These are phyloP conservation scores for Acanthacorydalis orientalis DNA, from an alignment of 2,888 invertebrate genomes.

Conservation along the genomic window DNA sequence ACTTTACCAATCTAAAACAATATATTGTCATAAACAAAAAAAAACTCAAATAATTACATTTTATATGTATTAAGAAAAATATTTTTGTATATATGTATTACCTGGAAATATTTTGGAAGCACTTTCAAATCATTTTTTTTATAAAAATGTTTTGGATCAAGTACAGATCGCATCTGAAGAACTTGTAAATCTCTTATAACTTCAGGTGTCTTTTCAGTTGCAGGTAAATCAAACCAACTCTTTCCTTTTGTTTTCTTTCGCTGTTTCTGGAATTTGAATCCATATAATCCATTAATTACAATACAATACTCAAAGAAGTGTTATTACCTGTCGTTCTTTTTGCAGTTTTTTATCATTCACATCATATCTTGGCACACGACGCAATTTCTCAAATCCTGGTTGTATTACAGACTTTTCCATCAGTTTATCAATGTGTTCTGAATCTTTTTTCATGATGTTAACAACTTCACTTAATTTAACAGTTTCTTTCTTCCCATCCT, in stretches of 20 bases:
- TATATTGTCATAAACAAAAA: no score
- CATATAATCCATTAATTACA: slow-evolving; percentile 1
- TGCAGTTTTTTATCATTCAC: slow-evolving; percentile 38
- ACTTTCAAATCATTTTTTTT: slow-evolving; percentile 78
- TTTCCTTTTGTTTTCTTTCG: slow-evolving; percentile 67
- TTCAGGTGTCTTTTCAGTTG: slow-evolving; percentile 80
- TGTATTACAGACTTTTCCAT: slow-evolving; percentile 41
- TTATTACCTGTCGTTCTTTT: slow-evolving; percentile 33
- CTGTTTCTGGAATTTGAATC: slow-evolving; percentile 37
- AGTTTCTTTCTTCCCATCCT: slow-evolving; percentile 17
- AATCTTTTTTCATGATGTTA: slow-evolving; percentile 26
- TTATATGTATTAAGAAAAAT: no score
- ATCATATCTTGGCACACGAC: slow-evolving; percentile 38
- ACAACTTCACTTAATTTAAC: slow-evolving; percentile 26
- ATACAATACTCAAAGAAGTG: slow-evolving; percentile 4
- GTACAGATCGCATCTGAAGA: slow-evolving; percentile 78
- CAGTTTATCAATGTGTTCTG: slow-evolving; percentile 34
- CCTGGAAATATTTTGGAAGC: slow-evolving; percentile 87
- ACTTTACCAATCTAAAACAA: slow-evolving; percentile 52
- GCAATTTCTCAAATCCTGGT: slow-evolving; percentile 47
- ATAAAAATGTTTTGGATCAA: slow-evolving; percentile 90
- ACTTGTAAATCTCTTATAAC: slow-evolving; percentile 73
- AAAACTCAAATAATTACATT: slow-evolving; percentile 9
- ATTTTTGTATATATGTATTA: slow-evolving; percentile 26
- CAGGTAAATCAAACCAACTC: slow-evolving; percentile 79